phyloP scores from a whole-genome alignment of 2,797 vertebrate species.

The Meriones psammophilus region DNA sequence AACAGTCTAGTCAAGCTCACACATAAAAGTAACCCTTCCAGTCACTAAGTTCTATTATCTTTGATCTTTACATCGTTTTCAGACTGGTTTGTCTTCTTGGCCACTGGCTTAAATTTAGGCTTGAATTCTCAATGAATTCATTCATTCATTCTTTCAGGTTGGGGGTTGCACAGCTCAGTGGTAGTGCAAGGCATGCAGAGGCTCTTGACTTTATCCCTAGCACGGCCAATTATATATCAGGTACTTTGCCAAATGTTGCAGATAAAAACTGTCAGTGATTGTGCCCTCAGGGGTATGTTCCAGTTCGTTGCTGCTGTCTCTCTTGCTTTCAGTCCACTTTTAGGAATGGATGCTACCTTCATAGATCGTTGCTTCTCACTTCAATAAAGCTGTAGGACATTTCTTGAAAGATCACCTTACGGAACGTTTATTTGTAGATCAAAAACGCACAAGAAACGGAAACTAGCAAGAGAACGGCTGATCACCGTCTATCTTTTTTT shows the following conservation, averaged over 20 bases:
- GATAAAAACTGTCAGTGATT: not conserved
- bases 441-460: constrained; percentile 10
- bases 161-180: not conserved
- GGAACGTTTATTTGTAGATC: constrained; percentile 38
- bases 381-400: not conserved
- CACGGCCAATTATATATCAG: not conserved
- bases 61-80: constrained; percentile 29
- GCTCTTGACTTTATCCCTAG: not conserved
- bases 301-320: not conserved
- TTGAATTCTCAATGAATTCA: constrained; percentile 51
- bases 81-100: constrained; percentile 5
- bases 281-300: not conserved
- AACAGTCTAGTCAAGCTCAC: not conserved
- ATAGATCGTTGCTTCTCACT: not conserved
- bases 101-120: constrained; percentile 12
- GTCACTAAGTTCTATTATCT: constrained; percentile 33
- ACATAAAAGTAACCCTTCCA: constrained; percentile 41
- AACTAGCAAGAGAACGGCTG: constrained; percentile 19
- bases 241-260: constrained; percentile 1
- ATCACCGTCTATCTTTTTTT: not conserved
- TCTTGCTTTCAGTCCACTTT: constrained; percentile 6
- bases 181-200: not conserved
- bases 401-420: constrained; percentile 4
- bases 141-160: not conserved
- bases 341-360: not conserved